A percentile compares a stretch with the other conserved stretches of the same genome.
phyloP scores from a whole-genome alignment of 2,113 vertebrate species.

The Verasper variegatus region DNA sequence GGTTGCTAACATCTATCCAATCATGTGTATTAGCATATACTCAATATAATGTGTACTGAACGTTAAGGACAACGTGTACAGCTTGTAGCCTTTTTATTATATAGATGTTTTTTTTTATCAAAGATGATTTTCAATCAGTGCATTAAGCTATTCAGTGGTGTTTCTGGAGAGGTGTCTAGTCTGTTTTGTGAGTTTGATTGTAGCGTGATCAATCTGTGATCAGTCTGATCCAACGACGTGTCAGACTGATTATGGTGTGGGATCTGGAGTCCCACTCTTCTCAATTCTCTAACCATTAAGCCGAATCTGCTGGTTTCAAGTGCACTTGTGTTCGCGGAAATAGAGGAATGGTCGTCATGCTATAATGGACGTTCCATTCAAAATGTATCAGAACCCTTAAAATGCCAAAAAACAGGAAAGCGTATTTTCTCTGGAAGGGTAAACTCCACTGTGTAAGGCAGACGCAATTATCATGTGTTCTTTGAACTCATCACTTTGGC shows the following conservation, averaged over 20 bases:
- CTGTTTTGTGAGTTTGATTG: slow-evolving; percentile 59
- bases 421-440: slow-evolving; percentile 2
- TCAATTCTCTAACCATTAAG: slow-evolving; percentile 47
- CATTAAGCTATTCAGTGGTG: slow-evolving; percentile 76
- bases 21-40: slow-evolving; percentile 54
- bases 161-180: slow-evolving; percentile 51
- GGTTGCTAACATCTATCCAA: slow-evolving; percentile 72
- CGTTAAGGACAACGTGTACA: slow-evolving; percentile 65
- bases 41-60: slow-evolving; percentile 50
- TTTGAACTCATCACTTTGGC: slow-evolving; percentile 41
- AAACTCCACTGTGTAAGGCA: not conserved
- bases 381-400: slow-evolving; percentile 35
- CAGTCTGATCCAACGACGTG: slow-evolving; percentile 4
- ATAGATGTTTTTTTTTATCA: slow-evolving; percentile 48
- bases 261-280: slow-evolving; percentile 48
- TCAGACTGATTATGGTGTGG: slow-evolving; percentile 49
- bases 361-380: slow-evolving; percentile 40
- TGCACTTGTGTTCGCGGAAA: slow-evolving; percentile 70
- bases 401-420: slow-evolving; percentile 35
- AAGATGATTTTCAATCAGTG: slow-evolving; percentile 68
- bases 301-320: slow-evolving; percentile 68
- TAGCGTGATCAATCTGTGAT: slow-evolving; percentile 53
- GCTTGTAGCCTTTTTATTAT: slow-evolving; percentile 70
- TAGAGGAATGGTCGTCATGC: slow-evolving; percentile 39
- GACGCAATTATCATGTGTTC: not conserved